Percentiles rank a stretch among this genome's conserved stretches.
These are phyloP conservation scores for Lomographa bimaculata DNA, from an alignment of 2,888 invertebrate genomes.

Conservation along the genomic window DNA sequence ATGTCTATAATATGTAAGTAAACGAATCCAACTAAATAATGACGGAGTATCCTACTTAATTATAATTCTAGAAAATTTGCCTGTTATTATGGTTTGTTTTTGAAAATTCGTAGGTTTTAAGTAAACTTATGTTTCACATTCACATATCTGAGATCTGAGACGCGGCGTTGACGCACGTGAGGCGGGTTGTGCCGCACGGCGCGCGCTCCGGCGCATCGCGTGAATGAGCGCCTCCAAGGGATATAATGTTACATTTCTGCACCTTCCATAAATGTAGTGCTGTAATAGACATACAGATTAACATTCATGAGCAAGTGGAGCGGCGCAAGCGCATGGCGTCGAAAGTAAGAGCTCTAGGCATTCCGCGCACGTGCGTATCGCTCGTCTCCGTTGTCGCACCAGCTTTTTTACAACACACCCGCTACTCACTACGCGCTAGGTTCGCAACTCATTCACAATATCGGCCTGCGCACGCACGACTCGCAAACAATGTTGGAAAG, in stretches of 20 bases:
- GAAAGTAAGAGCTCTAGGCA: slow-evolving; percentile 39
- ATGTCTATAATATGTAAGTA: too few relatives aligned
- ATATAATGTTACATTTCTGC: slow-evolving; percentile 15
- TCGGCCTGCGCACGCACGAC: slow-evolving; percentile 1
- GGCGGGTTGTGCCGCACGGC: neutral
- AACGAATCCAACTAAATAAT: too few relatives aligned
- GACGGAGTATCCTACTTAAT: too few relatives aligned
- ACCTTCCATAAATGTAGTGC: slow-evolving; percentile 14
- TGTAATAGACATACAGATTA: slow-evolving; percentile 18
- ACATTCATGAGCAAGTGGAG: slow-evolving; percentile 12
- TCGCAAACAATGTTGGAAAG: slow-evolving; percentile 14
- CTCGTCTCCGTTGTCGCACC: slow-evolving; percentile 4
- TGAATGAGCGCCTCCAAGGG: neutral
- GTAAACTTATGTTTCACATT: too few relatives aligned
- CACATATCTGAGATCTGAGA: too few relatives aligned
- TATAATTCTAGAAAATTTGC: too few relatives aligned
- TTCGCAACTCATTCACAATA: slow-evolving; percentile 21
- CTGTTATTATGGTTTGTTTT: too few relatives aligned
- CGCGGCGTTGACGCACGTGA: too few relatives aligned
- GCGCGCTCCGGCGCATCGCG: neutral
- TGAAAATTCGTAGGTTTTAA: too few relatives aligned
- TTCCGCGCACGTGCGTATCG: slow-evolving; percentile 24
- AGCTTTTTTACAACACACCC: slow-evolving; percentile 13
- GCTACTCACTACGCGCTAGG: slow-evolving; percentile 10
- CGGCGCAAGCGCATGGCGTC: slow-evolving; percentile 8